Base-by-base conservation (phyloP, 2,797 vertebrate genomes). In the Sebastolobus altivelis region DNA sequence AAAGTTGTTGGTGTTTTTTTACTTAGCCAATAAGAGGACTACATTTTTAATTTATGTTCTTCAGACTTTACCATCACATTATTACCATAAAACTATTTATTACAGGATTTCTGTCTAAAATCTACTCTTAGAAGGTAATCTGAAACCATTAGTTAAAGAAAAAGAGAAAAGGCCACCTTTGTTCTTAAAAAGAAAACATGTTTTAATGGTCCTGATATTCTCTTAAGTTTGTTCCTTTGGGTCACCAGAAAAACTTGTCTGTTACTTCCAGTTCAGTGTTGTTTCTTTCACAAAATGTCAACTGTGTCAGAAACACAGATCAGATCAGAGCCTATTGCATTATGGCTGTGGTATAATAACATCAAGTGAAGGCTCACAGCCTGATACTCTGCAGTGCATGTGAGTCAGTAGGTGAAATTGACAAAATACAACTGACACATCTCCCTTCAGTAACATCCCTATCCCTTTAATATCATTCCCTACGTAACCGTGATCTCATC, bases 381-480 rank as follows among this genome's bases (percentile, higher is more conserved):
- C 65, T 65, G 55, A 72, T 72, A 71, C 67, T 25, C 75, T 63
- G 68, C 40, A 80, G 76, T 79, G 69, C 38, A 72, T 85, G 78
- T 87, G 84, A 87, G 77, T 92, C 87, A 88, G 75, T 35, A 66
- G 61, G 55, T 72, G 68, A 77, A 87, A 84, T 83, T 90, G 82
- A 89, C 77, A 69, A 89, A 86, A 69, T 37, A 75, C 55, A 87
- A 87, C 75, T 82, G 85, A 84, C 89, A 88, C 16, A 3, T 79
- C 69, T 70, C 46, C 74, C 65, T 87, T 77, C 46, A 73, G 75
- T 49, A 77, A 78, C 73, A 78, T 77, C 70, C 12, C 16, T 27
- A 11, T 54, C 5, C 22, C 49, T 71, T 49, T 81, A 83, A 84
- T 71, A 38, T 33, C 4, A 22, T 71, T 55, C 4, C 55, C 27